phyloP scores from a whole-genome alignment of 1,140 invertebrate genomes.

The Babylonia areolata region DNA sequence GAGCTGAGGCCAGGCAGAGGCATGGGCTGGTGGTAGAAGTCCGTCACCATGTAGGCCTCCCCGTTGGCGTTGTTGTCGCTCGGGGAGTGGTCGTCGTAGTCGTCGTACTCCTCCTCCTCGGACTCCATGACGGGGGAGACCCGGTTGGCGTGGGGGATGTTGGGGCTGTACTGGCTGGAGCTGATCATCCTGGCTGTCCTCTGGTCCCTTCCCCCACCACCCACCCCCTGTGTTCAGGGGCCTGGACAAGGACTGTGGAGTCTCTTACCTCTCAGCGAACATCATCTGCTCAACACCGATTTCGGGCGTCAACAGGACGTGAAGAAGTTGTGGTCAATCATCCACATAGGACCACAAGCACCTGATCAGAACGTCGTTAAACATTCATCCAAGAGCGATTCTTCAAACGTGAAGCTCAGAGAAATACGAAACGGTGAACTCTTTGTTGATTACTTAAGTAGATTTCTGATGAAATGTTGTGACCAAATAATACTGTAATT shows the following conservation, averaged over 20 bases:
- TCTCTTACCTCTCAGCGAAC: neutral
- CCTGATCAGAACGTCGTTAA: too few relatives aligned
- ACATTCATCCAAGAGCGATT: too few relatives aligned
- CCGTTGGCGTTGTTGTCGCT: constrained; percentile 13
- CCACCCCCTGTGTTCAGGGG: too few relatives aligned
- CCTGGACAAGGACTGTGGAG: too few relatives aligned
- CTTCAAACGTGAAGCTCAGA: too few relatives aligned
- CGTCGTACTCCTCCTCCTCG: neutral
- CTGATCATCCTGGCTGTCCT: neutral
- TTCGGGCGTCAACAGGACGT: too few relatives aligned
- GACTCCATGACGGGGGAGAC: constrained; percentile 15
- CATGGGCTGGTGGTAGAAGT: constrained; percentile 24
- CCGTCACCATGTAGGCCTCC: constrained; percentile 14
- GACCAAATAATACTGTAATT: too few relatives aligned
- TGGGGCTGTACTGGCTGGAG: constrained; percentile 26
- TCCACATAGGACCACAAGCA: too few relatives aligned
- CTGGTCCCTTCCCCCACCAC: neutral
- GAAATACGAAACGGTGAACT: too few relatives aligned
- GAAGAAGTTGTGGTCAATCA: too few relatives aligned
- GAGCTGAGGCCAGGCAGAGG: neutral
- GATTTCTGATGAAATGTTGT: too few relatives aligned
- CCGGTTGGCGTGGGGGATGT: neutral
- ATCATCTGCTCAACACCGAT: neutral
- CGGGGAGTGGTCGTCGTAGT: neutral
- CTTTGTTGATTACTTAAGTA: too few relatives aligned